Base-by-base conservation (phyloP, 2,113 vertebrate genomes). In the Oreamnos americanus region DNA sequence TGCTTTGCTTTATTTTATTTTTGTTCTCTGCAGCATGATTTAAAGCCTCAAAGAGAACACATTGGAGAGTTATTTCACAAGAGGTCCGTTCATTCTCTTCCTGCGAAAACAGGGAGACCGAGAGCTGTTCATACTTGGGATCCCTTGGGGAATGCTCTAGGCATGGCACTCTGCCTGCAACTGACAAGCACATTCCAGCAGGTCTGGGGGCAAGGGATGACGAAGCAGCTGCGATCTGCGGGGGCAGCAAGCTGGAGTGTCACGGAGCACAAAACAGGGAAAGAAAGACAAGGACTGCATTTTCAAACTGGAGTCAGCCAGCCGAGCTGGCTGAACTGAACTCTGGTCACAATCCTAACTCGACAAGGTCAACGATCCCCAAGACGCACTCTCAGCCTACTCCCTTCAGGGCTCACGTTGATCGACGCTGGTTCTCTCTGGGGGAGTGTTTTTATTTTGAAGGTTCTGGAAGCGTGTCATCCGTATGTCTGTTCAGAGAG, bases 131-230 rank as follows among this genome's bases (percentile, higher is more conserved):
- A 21, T 64, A 10, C 76, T 81, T 28, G 57, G 21, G 10, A 4
- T 26, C 47, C 87, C 10, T 26, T 12, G 16, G 58, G 79, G 79
- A 74, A 45, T 26, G 13, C n/a, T 62, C 3, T 17, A 45, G 15
- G 21, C 6, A 3, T 9, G 36, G 6, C 2, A 2, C 7, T 36
- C 28, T 0, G n/a, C 15, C 17, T 0, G 2, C n/a, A 57, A n/a
- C 78, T 14, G 45, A 74, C 47, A 79, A 45, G 19, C 53, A 6
- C 13, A 7, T 23, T 39, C 3, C 2, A 11, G 53, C 1, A 25
- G 86, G 11, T 39, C 26, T 71, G 86, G 39, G 45, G 43, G 10
- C 25, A 16, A 47, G 21, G 28, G 3, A 30, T 13, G 33, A 62
- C 0, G 1, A 39, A 30, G 28, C 5, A 21, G 14, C 71, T 57